Evolutionary conservation across 2,797 vertebrate species (phyloP).

Genomic region (Florisuga fusca): DNA sequence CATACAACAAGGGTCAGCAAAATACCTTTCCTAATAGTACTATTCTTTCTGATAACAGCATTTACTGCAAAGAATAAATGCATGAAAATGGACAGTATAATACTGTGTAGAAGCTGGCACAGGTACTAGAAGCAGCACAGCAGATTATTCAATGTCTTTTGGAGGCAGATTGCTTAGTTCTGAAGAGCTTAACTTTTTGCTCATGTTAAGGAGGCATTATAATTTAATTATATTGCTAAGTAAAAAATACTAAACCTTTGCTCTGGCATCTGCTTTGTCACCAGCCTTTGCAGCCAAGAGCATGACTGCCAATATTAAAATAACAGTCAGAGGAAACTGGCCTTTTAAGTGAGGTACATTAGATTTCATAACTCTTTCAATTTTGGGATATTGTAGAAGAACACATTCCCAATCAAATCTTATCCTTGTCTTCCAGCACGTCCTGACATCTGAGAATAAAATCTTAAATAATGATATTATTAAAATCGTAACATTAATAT

Average conservation of each 20-base stretch:
- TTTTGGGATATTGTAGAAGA: conserved; percentile 71
- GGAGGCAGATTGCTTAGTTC: neutral
- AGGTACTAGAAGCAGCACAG: neutral
- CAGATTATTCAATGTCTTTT: neutral
- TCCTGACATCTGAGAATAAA: conserved; percentile 66
- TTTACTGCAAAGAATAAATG: neutral
- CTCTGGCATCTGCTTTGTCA: conserved; percentile 68
- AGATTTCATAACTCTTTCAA: conserved; percentile 68
- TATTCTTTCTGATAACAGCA: neutral
- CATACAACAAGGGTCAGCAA: neutral
- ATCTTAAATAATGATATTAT: neutral
- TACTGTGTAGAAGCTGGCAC: neutral
- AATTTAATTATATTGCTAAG: neutral
- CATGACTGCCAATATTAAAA: conserved; percentile 64
- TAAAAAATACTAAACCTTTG: conserved; percentile 59
- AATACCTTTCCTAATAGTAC: neutral
- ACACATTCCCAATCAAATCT: conserved; percentile 68
- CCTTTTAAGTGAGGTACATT: conserved; percentile 63
- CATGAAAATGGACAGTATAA: neutral
- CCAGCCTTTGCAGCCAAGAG: conserved; percentile 56
- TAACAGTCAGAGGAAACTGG: conserved; percentile 67
- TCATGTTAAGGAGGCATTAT: neutral
- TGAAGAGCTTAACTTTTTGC: neutral
- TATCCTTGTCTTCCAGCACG: conserved; percentile 71
- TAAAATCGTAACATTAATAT: neutral